Conservation (phyloP, 2,888 invertebrate species). For the Orthonevra nobilis region DNA sequence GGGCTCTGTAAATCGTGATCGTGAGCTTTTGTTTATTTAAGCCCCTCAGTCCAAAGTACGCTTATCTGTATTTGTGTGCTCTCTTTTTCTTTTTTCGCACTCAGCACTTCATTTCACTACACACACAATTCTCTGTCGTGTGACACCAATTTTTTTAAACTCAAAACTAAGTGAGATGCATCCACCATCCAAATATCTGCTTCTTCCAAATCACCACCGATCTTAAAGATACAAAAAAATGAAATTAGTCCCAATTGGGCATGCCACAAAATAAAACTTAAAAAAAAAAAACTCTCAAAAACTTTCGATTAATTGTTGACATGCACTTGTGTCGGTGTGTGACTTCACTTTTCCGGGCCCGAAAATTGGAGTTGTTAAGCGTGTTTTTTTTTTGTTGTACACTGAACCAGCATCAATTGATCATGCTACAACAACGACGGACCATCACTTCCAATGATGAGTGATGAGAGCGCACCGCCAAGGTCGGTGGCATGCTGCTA, state of each 20-base stretch:
- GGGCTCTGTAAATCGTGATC: constrained; percentile 37
- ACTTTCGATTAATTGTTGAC: constrained; percentile 65
- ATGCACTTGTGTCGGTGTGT: too few relatives aligned
- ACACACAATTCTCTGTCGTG: constrained; percentile 25
- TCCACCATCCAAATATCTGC: constrained; percentile 41
- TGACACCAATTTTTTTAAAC: constrained; percentile 62
- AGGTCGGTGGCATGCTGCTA: constrained; percentile 46
- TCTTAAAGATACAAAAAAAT: constrained; percentile 46
- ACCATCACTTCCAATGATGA: constrained; percentile 11
- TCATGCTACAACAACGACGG: too few relatives aligned
- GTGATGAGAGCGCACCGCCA: constrained; percentile 34
- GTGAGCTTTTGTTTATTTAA: constrained; percentile 53
- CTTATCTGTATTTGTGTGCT: constrained; percentile 22
- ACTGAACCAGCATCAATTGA: constrained; percentile 22
- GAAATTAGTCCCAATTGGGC: constrained; percentile 46
- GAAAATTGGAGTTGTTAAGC: constrained; percentile 21
- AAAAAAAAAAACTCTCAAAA: constrained; percentile 36
- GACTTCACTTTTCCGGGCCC: constrained; percentile 56
- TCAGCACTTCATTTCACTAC: constrained; percentile 65
- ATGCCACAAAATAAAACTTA: neutral
- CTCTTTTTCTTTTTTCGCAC: constrained; percentile 50
- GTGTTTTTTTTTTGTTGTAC: constrained; percentile 1
- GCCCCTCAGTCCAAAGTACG: neutral
- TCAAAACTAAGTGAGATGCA: too few relatives aligned
- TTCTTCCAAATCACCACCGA: constrained; percentile 41